Evolutionary conservation across 2,797 vertebrate genomes (phyloP).

Genomic region (Liasis olivaceus): DNA sequence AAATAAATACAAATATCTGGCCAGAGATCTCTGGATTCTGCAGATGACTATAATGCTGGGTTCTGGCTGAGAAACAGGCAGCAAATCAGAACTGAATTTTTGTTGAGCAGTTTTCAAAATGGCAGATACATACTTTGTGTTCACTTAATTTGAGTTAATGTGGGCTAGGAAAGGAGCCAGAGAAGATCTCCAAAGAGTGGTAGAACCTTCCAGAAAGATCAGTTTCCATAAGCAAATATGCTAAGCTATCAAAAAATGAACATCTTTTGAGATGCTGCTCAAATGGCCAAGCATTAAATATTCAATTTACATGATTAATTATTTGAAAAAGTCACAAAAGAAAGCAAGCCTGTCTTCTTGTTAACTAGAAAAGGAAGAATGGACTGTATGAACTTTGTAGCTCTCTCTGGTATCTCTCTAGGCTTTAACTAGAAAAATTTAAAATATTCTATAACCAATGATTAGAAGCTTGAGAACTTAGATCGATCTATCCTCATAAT

Average conservation of each 20-base stretch:
- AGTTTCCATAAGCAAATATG: neutral
- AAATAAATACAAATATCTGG: neutral
- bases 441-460: neutral
- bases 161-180: neutral
- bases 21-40: neutral
- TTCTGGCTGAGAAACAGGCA: neutral
- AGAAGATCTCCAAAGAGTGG: neutral
- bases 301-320: neutral
- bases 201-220: neutral
- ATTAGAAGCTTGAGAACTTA: neutral
- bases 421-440: neutral
- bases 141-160: neutral
- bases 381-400: neutral
- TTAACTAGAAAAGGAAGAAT: rapidly evolving
- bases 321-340: neutral
- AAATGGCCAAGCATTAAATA: neutral
- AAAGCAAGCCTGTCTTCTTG: neutral
- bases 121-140: rapidly evolving
- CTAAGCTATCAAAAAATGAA: neutral
- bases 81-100: neutral
- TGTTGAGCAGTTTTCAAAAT: neutral
- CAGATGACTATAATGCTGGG: neutral
- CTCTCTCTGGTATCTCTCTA: neutral
- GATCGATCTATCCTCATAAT: neutral
- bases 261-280: neutral